Conservation (phyloP, 2,113 vertebrate species). For the Ranitomeya variabilis region DNA sequence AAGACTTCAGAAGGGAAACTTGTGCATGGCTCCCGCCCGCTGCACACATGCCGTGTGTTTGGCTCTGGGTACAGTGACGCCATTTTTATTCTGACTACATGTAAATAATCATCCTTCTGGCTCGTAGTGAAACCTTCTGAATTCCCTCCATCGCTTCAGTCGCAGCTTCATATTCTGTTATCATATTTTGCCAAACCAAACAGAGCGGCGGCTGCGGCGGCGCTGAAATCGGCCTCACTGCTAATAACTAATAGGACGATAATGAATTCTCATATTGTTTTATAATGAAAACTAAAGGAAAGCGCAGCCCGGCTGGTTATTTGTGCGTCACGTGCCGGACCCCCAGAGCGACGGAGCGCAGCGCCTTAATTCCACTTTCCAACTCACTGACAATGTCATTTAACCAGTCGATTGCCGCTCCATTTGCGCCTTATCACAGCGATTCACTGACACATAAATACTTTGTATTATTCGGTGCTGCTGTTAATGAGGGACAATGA, state of each 20-base stretch:
- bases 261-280: slow-evolving; percentile 45
- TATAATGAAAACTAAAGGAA: slow-evolving; percentile 47
- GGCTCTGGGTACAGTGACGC: neutral
- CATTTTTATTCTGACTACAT: slow-evolving; percentile 5
- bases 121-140: too few relatives aligned
- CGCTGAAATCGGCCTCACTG: neutral
- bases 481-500: slow-evolving; percentile 22
- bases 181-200: slow-evolving; percentile 12
- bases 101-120: slow-evolving; percentile 1
- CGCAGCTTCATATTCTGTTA: neutral
- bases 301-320: neutral
- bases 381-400: slow-evolving; percentile 37
- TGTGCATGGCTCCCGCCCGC: neutral
- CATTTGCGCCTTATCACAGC: neutral
- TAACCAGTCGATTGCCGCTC: slow-evolving; percentile 11
- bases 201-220: neutral
- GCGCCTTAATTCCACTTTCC: slow-evolving; percentile 39
- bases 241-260: neutral
- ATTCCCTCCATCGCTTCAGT: neutral
- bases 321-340: neutral
- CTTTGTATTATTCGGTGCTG: slow-evolving; percentile 1
- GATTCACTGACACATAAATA: neutral
- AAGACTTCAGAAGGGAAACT: neutral
- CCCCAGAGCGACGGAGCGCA: slow-evolving; percentile 27
- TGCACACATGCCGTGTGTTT: too few relatives aligned